These are phyloP conservation scores for Ailuropoda melanoleuca DNA, from an alignment of 2,113 vertebrate genomes.

Conservation along the genomic window DNA sequence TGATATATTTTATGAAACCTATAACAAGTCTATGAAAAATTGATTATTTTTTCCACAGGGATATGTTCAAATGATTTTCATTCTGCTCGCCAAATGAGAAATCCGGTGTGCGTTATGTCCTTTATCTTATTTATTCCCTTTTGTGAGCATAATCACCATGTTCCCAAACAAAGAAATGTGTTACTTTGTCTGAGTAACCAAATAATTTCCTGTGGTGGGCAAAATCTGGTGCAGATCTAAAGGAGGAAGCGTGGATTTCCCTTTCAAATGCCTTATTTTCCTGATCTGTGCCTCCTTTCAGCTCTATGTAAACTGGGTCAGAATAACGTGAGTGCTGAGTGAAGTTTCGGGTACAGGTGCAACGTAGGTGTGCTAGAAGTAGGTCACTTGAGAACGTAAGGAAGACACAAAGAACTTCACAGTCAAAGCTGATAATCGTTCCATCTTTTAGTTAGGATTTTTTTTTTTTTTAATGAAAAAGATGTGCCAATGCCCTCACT, in stretches of 20 bases:
- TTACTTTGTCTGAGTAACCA: constrained; percentile 24
- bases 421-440: neutral
- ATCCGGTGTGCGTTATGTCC: neutral
- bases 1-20: constrained; percentile 71
- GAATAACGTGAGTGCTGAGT: accelerated
- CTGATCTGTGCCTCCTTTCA: neutral
- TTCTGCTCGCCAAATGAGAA: constrained; percentile 67
- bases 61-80: constrained; percentile 66
- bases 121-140: constrained; percentile 65
- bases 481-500: neutral
- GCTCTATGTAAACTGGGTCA: neutral
- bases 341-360: neutral
- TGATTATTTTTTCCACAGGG: constrained; percentile 77
- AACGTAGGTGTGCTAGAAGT: accelerated
- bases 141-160: constrained; percentile 18
- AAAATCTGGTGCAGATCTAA: neutral
- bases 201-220: constrained; percentile 21
- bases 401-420: neutral
- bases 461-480: neutral
- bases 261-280: constrained; percentile 11
- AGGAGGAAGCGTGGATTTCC: neutral
- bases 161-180: constrained; percentile 51
- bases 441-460: neutral
- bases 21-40: constrained; percentile 79
- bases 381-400: neutral